Base-by-base conservation (phyloP, 2,888 invertebrate genomes). In the Drosophila koepferae region DNA sequence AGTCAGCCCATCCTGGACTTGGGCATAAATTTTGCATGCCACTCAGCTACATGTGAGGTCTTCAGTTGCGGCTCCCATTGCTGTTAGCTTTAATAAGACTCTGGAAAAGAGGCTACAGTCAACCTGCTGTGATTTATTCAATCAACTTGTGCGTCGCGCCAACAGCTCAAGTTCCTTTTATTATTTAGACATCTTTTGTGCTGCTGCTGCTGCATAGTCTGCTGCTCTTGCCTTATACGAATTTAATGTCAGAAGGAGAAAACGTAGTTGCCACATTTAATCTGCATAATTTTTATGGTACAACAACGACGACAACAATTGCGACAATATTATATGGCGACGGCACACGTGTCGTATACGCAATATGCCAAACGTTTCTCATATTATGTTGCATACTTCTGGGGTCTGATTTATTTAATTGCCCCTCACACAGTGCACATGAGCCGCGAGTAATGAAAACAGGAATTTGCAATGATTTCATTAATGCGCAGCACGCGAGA, bases 121-220 rank as follows among this genome's bases (percentile, higher is more conserved):
- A 74, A 87, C 88, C 82, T 82, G 74, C 76, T 86, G 78, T 86
- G 86, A 86, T 86, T 86, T 86, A 86, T 86, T 86, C 83, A 86
- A 88, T 89, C 83, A 88, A 82, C 82, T 82, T 89, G 72, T 74
- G 89, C 82, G 72, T 70, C 86, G 63, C 63, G 55, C 71, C 74
- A 72, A 59, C 58, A 63, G 54, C 83, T 74, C 79, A 68, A 78
- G 77, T 63, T 81, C 55, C 71, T 85, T 89, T 81, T 87, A 89
- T 89, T 85, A 85, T 85, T 81, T 87, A 87, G 81, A 81, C 88
- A 80, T 78, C 73, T 72, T 77, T 81, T 71, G 72, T 48, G 8
- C 58, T 43, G 40, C 16, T 44, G 54, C 28, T 63, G 55, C 36
- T 58, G 14, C 31, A 38, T 8, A 49, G 46, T 8, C 40, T 61